A percentile compares a stretch with the other conserved stretches of the same genome.
Evolutionary conservation across 2,888 invertebrate genomes (phyloP).

Genomic region (Andrena marginata): DNA sequence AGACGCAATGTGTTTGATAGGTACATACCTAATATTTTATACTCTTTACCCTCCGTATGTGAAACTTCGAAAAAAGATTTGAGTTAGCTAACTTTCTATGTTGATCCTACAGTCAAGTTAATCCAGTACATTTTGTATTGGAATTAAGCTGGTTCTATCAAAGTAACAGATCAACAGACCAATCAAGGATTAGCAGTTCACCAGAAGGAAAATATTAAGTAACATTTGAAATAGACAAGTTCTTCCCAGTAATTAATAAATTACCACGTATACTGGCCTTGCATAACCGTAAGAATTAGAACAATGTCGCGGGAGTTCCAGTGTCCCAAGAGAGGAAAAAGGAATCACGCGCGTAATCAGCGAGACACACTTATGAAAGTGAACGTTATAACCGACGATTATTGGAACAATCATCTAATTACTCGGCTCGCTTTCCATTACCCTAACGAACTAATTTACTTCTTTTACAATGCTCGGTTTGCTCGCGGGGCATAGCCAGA

Average conservation of each 20-base stretch:
- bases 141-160: too few species aligned
- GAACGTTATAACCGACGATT: conserved; percentile 37
- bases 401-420: conserved; percentile 52
- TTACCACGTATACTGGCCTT: background rate
- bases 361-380: conserved; percentile 44
- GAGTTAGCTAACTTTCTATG: background rate
- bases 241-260: background rate
- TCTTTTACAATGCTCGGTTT: conserved; percentile 23
- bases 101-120: background rate
- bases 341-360: conserved; percentile 12
- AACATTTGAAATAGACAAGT: background rate
- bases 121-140: background rate
- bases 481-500: conserved; percentile 20
- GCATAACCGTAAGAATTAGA: background rate
- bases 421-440: conserved; percentile 43
- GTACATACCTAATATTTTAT: background rate
- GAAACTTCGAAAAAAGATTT: too few species aligned
- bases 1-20: background rate
- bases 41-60: too few species aligned
- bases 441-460: conserved; percentile 57
- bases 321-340: conserved; percentile 3
- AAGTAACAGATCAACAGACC: too few species aligned
- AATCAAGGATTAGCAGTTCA: background rate
- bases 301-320: conserved; percentile 4
- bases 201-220: background rate